Evolutionary conservation across 2,113 vertebrate species (phyloP).

Genomic region (Labrus mixtus): DNA sequence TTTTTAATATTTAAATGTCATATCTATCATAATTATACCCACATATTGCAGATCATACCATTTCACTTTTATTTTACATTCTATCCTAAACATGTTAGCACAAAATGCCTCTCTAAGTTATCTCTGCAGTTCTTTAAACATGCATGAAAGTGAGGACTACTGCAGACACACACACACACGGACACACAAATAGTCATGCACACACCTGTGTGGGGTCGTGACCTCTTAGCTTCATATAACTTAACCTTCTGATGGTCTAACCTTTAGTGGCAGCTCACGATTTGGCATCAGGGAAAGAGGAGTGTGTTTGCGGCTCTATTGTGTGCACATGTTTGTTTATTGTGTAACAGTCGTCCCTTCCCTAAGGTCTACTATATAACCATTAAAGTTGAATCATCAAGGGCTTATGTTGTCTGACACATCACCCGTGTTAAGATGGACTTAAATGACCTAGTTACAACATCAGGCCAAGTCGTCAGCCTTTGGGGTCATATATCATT

Average conservation of each 20-base stretch:
- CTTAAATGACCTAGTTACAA: background rate
- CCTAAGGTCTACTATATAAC: conserved; percentile 13
- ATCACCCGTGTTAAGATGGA: background rate
- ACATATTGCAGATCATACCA: too few relatives aligned
- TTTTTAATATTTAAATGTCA: too few relatives aligned
- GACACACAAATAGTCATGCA: background rate
- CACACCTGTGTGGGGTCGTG: background rate
- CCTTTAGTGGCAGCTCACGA: background rate
- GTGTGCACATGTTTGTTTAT: background rate
- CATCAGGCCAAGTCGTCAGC: background rate
- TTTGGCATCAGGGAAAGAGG: background rate
- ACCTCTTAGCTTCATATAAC: background rate
- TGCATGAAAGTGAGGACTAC: background rate
- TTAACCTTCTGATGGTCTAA: conserved; percentile 5
- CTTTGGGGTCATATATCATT: background rate
- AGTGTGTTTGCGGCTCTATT: background rate
- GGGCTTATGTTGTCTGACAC: conserved; percentile 1
- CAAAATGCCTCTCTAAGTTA: too few relatives aligned
- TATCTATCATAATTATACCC: too few relatives aligned
- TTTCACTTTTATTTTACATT: too few relatives aligned
- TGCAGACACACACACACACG: background rate
- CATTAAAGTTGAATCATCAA: conserved; percentile 31
- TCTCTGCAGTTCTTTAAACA: too few relatives aligned
- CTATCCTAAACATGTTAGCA: too few relatives aligned
- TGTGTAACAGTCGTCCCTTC: conserved; percentile 22